Evolutionary conservation across 2,888 invertebrate species (phyloP).

Genomic region (Andrena marginata): DNA sequence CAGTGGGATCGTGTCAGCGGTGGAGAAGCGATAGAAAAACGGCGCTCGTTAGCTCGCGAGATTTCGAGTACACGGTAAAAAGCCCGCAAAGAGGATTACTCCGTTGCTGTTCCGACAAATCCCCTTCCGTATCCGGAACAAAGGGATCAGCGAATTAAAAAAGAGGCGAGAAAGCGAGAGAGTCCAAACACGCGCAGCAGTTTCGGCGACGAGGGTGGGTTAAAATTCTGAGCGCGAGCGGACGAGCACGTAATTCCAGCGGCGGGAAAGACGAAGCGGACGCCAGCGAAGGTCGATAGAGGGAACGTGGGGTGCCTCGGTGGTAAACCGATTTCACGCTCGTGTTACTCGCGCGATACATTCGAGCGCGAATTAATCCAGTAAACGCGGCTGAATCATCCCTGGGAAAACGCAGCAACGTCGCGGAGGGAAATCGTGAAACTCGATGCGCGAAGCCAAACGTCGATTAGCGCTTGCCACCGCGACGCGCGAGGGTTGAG

Average conservation of each 20-base stretch:
- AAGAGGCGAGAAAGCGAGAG: not conserved
- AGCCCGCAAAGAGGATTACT: constrained; percentile 32
- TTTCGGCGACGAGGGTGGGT: not conserved
- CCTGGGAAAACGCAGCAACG: constrained; percentile 59
- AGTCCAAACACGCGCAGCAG: not conserved
- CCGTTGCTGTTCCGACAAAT: constrained; percentile 27
- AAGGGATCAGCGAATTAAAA: constrained; percentile 20
- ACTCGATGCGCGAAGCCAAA: constrained; percentile 61
- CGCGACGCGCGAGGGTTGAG: not conserved
- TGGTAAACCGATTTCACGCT: constrained; percentile 74
- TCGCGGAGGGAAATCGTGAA: constrained; percentile 62
- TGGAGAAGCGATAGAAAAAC: not conserved
- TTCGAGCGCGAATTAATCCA: constrained; percentile 74
- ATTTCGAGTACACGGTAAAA: constrained; percentile 27
- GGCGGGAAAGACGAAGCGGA: constrained; percentile 20
- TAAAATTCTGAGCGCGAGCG: constrained; percentile 29
- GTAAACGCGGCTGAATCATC: constrained; percentile 65
- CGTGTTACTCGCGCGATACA: constrained; percentile 56
- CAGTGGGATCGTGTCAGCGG: not conserved
- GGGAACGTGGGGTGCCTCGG: constrained; percentile 26
- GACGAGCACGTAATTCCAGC: not conserved
- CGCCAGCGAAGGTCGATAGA: constrained; percentile 2
- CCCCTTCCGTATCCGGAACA: constrained; percentile 26
- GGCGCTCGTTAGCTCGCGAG: not conserved
- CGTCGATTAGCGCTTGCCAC: constrained; percentile 38